Conservation (phyloP, 2,888 invertebrate genomes). For the Dysmachus trigonus region DNA sequence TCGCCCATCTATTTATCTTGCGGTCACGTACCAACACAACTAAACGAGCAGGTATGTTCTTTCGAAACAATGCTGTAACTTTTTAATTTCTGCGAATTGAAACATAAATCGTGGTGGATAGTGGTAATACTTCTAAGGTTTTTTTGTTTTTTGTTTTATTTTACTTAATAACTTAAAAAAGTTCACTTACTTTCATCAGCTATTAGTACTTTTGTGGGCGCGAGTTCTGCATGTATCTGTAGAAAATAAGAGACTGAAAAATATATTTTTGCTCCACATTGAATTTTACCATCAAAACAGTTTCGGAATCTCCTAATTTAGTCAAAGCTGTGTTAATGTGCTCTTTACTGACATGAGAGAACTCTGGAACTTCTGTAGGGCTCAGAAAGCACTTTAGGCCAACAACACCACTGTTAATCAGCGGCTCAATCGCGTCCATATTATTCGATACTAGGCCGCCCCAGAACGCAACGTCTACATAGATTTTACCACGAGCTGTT, state of each 20-base stretch:
- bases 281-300: conserved; percentile 71
- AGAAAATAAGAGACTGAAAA: conserved; percentile 52
- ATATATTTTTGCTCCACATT: not conserved
- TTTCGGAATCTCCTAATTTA: conserved; percentile 69
- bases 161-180: not conserved
- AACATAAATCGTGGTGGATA: no score
- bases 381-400: conserved; percentile 80
- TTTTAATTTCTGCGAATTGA: no score
- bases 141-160: no score
- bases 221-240: conserved; percentile 78
- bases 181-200: conserved; percentile 50
- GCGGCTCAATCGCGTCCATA: conserved; percentile 68
- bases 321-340: conserved; percentile 70
- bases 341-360: conserved; percentile 69
- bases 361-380: conserved; percentile 75
- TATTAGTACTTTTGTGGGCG: conserved; percentile 60
- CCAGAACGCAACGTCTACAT: conserved; percentile 80
- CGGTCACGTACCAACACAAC: no score
- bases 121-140: no score
- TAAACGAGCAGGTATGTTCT: no score
- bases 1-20: no score
- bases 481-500: conserved; percentile 70
- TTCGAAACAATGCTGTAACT: no score
- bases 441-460: conserved; percentile 80
- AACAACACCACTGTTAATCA: conserved; percentile 74